A percentile compares a stretch with the other conserved stretches of the same genome.
Evolutionary conservation across 2,113 vertebrate genomes (phyloP).

Genomic region (Copsychus sechellarum): DNA sequence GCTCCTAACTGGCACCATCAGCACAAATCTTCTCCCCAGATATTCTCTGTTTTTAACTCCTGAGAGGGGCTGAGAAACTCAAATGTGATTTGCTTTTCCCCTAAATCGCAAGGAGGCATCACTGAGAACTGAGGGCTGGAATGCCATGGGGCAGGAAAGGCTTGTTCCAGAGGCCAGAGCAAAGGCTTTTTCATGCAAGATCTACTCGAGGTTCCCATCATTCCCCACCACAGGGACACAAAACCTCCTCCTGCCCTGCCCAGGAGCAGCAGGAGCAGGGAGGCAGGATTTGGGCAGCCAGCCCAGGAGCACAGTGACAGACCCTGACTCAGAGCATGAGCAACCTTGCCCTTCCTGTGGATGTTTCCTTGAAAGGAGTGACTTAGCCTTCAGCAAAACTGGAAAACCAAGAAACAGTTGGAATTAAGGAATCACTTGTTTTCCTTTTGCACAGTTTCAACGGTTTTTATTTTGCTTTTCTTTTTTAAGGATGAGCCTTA

Average conservation of each 20-base stretch:
- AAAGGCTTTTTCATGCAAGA: background rate
- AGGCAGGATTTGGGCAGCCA: background rate
- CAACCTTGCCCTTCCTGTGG: conserved; percentile 21
- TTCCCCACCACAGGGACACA: background rate
- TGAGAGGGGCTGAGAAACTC: background rate
- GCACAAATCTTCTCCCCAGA: background rate
- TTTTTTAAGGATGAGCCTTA: background rate
- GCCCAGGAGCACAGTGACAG: background rate
- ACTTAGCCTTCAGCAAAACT: background rate
- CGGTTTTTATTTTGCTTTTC: background rate
- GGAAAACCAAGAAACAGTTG: background rate
- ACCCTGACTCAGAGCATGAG: background rate
- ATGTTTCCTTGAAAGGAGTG: conserved; percentile 17
- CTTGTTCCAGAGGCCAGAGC: background rate
- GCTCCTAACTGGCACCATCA: background rate
- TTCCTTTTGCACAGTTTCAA: background rate
- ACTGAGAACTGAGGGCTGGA: background rate
- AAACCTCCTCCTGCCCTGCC: background rate
- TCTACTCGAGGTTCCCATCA: background rate
- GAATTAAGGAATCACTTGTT: background rate
- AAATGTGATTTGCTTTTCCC: background rate
- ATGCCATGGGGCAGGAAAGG: background rate
- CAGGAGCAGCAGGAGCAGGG: background rate
- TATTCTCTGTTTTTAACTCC: background rate
- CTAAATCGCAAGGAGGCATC: background rate